Base-by-base conservation (phyloP, 2,113 vertebrate species). In the Dascyllus trimaculatus region DNA sequence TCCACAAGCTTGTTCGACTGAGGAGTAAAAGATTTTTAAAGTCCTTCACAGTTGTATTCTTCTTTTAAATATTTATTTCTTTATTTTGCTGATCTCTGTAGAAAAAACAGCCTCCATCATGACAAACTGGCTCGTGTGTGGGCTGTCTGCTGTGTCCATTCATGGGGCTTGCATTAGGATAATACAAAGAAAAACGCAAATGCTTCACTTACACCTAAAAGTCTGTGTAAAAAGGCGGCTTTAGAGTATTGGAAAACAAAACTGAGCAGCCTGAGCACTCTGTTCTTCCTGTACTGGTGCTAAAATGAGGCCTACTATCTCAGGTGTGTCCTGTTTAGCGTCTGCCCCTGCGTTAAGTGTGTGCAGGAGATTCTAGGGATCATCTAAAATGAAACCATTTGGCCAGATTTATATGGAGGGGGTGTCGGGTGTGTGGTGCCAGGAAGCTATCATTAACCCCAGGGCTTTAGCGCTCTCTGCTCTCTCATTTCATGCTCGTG, bases 1-100 rank as follows among this genome's bases (percentile, higher is more conserved):
- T 97, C 96, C 96, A 96, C 94, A 94, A 95, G 96, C 97, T 97
- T 99, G 96, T 97, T 97, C 95, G 93, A 95, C 95, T 96, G 95
- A 95, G 96, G 95, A 96, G 95, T 96, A 96, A 97, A 97, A 96
- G 92, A 95, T 90, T 51, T 90, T 92, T 88, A 86, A 93, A 93
- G 93, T 93, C 93, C 86, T 93, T 94, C 89, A 93, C 90, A 93
- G 90, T 90, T 94, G 93, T 93, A 88, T 93, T 92, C 85, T 85
- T 75, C 79, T 70, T 89, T 90, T 89, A 96, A 96, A 94, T 95
- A 94, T 96, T 95, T 95, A 93, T 96, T 96, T 95, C 92, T 96
- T 95, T 96, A 95, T 97, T 96, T 96, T 94, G 94, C 93, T 96
- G 95, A 96, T 95, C 94, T 96, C 95, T 68, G 62, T 84, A 70